Conservation (phyloP, 1,140 invertebrate species). For the Elysia chlorotica region DNA sequence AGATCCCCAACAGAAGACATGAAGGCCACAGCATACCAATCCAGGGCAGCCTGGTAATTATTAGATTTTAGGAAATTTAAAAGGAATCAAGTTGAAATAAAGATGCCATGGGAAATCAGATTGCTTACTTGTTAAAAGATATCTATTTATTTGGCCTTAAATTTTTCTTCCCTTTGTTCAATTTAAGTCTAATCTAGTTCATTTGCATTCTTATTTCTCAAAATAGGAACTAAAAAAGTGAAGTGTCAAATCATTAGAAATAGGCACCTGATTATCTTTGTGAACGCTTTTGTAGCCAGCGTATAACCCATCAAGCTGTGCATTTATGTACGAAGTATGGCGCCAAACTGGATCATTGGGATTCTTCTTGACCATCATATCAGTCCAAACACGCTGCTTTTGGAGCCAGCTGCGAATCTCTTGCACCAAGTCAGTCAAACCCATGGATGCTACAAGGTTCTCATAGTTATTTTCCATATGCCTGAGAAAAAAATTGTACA, state of each 20-base stretch:
- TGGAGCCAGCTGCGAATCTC: slow-evolving; percentile 29
- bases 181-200: background rate
- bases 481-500: background rate
- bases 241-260: background rate
- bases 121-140: background rate
- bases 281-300: slow-evolving; percentile 40
- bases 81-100: slow-evolving; percentile 8
- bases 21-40: slow-evolving; percentile 52
- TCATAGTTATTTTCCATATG: slow-evolving; percentile 14
- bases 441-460: background rate
- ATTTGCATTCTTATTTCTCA: background rate
- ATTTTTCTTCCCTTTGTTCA: background rate
- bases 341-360: slow-evolving; percentile 42
- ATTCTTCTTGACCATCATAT: slow-evolving; percentile 36
- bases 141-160: background rate
- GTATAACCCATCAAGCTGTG: slow-evolving; percentile 48
- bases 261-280: slow-evolving; percentile 22
- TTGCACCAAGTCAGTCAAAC: background rate
- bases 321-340: slow-evolving; percentile 42
- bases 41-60: slow-evolving; percentile 30
- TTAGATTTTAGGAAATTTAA: too few relatives aligned
- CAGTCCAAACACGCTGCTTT: slow-evolving; percentile 43
- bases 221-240: background rate
- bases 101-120: background rate
- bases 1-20: slow-evolving; percentile 53